Base-by-base conservation (phyloP, 1,140 invertebrate genomes). In the Tetraneura akinire region DNA sequence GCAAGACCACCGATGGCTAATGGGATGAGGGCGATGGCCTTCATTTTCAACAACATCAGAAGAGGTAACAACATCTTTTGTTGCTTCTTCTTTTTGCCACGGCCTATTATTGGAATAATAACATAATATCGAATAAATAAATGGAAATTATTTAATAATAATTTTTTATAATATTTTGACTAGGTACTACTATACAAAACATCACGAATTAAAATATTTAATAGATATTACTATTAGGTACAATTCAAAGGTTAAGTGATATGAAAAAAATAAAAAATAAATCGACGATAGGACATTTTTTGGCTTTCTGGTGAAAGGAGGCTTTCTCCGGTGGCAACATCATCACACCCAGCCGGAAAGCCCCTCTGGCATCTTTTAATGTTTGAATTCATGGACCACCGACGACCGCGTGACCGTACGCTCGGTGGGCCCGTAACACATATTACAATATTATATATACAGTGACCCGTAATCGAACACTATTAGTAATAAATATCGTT, bases 21-120 rank as follows among this genome's bases (percentile, higher is more conserved):
- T 23, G 92, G 92, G 83, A 93, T 90, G 37, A 94, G 87, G 23
- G 91, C 90, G 78, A 91, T 91, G 80, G 92, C 91, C 87, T 94
- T 94, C 84, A 94, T 85, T 84, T 93, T 92, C 84, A 93, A 86
- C 60, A 94, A 88, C 80, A 93, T 87, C 45, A 94, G 86, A 73
- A 94, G 87, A 29, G 92, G 91, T 82, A 92, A 83, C 82, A 93
- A 89, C 85, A 91, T 90, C 88, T 92, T 85, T 80, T 84, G 81
- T 73, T 84, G 92, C 85, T 89, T 89, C 83, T 89, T 89, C 83
- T 89, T 89, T 82, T 84, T 85, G 70, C 87, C 87, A 82, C 88
- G 87, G 78, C 87, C 88, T 89, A 13, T n/a, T n/a, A n/a, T 37
- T 37, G 32, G 32, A 37, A 37, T 37, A 37, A n/a, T n/a, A 37